Conservation (phyloP, 2,113 vertebrate genomes). For the Python bivittatus region DNA sequence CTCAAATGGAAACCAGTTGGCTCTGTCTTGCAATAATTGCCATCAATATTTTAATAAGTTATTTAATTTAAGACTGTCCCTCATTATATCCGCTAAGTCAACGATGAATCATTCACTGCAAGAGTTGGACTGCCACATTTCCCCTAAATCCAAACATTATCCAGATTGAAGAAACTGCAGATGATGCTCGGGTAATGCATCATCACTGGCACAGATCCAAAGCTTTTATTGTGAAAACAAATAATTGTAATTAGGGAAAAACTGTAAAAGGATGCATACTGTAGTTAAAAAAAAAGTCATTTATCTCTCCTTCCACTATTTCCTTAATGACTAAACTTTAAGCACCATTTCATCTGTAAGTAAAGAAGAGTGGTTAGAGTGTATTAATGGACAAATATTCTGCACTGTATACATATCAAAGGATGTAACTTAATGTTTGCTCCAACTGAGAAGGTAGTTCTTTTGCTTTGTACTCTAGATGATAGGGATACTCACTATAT, state of each 20-base stretch:
- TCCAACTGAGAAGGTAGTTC: not conserved
- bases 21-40: not conserved
- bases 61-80: not conserved
- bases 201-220: not conserved
- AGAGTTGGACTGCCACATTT: not conserved
- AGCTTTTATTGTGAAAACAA: not conserved
- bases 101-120: not conserved
- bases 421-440: not conserved
- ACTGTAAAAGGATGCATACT: not conserved
- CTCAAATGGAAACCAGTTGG: slow-evolving; percentile 8
- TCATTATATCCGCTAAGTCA: not conserved
- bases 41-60: not conserved
- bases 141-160: slow-evolving; percentile 7
- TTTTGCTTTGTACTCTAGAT: not conserved
- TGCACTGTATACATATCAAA: not conserved
- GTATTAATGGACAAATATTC: not conserved
- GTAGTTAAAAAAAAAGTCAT: not conserved
- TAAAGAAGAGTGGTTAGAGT: not conserved
- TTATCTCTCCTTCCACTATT: not conserved
- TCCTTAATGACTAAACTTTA: not conserved
- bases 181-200: not conserved
- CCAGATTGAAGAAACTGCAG: not conserved
- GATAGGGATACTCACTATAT: not conserved
- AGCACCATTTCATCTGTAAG: not conserved
- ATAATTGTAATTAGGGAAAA: not conserved